These are phyloP conservation scores for Halcyon smyrnensis DNA, from an alignment of 2,797 vertebrate genomes.

Conservation along the genomic window DNA sequence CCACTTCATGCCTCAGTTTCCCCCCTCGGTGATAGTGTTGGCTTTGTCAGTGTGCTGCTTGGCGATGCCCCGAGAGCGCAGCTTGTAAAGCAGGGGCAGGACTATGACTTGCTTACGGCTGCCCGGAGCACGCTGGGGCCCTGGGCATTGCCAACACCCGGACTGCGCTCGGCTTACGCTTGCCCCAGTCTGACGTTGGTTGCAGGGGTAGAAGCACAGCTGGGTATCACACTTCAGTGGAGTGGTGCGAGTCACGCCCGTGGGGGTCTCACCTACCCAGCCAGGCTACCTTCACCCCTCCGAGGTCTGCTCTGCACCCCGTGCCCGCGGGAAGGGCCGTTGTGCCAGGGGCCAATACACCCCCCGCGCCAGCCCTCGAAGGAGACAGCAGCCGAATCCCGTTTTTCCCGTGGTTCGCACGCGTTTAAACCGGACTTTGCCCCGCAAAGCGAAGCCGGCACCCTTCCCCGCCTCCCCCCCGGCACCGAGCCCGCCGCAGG, in stretches of 20 bases:
- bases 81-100: background rate
- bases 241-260: rapidly evolving
- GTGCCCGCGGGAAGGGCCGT: background rate
- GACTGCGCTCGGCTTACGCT: background rate
- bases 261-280: background rate
- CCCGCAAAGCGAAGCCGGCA: background rate
- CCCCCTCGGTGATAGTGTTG: background rate
- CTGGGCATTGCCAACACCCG: background rate
- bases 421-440: background rate
- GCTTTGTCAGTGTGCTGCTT: background rate
- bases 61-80: background rate
- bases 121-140: background rate
- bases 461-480: background rate
- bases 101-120: no score
- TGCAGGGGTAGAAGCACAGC: background rate
- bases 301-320: background rate
- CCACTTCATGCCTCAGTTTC: background rate
- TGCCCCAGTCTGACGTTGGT: rapidly evolving
- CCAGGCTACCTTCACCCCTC: background rate
- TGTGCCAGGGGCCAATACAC: rapidly evolving
- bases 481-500: background rate
- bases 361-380: background rate
- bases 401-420: background rate
- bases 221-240: background rate
- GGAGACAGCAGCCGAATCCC: background rate